A percentile compares a stretch with the other conserved stretches of the same genome.
Conservation (phyloP, 2,888 invertebrate genomes). For the Zootermopsis nevadensis region DNA sequence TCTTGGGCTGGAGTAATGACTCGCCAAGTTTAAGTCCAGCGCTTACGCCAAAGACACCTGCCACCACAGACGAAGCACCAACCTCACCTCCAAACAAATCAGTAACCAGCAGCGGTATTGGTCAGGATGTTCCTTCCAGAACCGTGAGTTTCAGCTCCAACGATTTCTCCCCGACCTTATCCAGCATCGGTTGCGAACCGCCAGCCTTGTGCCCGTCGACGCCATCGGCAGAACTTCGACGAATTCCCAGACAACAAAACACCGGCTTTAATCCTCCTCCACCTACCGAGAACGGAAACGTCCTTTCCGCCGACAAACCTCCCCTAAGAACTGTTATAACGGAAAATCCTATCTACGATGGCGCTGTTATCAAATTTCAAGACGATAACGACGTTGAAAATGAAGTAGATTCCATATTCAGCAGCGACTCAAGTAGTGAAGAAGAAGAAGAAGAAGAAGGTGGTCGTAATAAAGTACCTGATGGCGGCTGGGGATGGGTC, state of each 20-base stretch:
- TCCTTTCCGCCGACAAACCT: background rate
- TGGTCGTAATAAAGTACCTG: conserved; percentile 73
- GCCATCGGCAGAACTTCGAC: background rate
- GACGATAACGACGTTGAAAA: background rate
- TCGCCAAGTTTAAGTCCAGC: conserved; percentile 59
- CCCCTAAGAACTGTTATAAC: conserved; percentile 3
- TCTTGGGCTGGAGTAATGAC: conserved; percentile 61
- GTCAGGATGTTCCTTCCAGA: conserved; percentile 62
- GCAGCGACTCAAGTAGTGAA: background rate
- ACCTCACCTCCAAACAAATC: conserved; percentile 59
- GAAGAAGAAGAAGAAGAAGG: conserved; percentile 55
- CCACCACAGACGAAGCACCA: conserved; percentile 54
- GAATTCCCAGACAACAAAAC: background rate
- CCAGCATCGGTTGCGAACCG: conserved; percentile 56
- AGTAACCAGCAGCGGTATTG: conserved; percentile 65
- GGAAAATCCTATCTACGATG: conserved; percentile 40
- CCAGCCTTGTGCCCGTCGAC: background rate
- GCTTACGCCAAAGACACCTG: conserved; percentile 54
- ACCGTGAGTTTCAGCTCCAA: conserved; percentile 53
- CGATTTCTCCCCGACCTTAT: conserved; percentile 58
- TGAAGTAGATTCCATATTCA: conserved; percentile 33
- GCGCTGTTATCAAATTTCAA: conserved; percentile 18
- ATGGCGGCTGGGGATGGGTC: conserved; percentile 89
- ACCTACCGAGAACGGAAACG: background rate
- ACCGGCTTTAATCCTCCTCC: background rate